Evolutionary conservation across 2,797 vertebrate genomes (phyloP).

Genomic region (Enteromius treurensis): DNA sequence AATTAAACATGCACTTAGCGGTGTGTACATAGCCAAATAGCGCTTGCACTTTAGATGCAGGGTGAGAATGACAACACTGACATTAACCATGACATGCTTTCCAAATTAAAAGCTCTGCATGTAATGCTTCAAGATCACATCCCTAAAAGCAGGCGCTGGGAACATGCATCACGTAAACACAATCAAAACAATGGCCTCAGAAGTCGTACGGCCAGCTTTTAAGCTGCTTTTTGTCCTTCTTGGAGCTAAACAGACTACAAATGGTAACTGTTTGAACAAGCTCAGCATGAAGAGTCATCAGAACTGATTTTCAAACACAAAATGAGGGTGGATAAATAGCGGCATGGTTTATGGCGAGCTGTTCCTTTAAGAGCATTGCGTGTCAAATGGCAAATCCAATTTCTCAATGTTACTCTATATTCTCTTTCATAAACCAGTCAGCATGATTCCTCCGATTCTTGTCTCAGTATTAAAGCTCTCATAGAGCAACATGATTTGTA

Average conservation of each 20-base stretch:
- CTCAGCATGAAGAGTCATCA: not conserved
- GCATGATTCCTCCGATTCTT: not conserved
- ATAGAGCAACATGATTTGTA: slow-evolving; percentile 42
- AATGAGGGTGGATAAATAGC: not conserved
- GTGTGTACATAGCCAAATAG: slow-evolving; percentile 49
- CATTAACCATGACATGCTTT: slow-evolving; percentile 37
- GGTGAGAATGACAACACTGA: slow-evolving; percentile 47
- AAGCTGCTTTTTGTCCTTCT: not conserved
- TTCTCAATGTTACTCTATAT: not conserved
- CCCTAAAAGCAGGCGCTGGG: not conserved
- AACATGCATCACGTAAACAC: not conserved
- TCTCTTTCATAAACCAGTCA: slow-evolving; percentile 1
- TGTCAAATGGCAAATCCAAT: not conserved
- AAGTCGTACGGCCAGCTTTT: not conserved
- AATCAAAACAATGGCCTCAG: not conserved
- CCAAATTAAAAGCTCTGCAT: slow-evolving; percentile 6
- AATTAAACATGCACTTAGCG: slow-evolving; percentile 69
- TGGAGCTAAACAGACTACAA: not conserved
- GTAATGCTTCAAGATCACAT: slow-evolving; percentile 10
- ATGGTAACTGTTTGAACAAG: not conserved
- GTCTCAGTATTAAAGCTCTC: slow-evolving; percentile 24
- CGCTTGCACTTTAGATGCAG: slow-evolving; percentile 11
- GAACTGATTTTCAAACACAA: not conserved
- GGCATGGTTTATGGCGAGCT: not conserved
- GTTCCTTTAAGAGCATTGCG: not conserved